Conservation (phyloP, 2,113 vertebrate genomes). For the Emydocephalus ijimae region DNA sequence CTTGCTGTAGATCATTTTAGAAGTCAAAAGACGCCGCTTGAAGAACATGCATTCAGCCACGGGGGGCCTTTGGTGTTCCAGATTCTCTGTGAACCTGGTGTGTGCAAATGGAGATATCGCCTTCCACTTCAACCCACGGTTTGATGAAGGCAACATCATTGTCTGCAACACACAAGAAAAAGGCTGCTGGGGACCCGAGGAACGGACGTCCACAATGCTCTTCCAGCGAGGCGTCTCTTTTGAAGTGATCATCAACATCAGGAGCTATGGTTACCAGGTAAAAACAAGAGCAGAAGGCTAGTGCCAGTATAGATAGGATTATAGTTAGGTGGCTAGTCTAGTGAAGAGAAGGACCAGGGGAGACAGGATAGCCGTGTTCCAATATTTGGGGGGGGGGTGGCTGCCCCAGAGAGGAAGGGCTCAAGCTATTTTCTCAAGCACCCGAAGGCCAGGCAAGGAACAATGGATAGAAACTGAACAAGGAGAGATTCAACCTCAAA, state of each 20-base stretch:
- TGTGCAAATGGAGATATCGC: slow-evolving; percentile 67
- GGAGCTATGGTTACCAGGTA: slow-evolving; percentile 73
- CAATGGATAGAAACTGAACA: no score
- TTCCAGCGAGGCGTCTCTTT: slow-evolving; percentile 72
- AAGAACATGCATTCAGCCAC: not conserved
- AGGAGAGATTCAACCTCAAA: no score
- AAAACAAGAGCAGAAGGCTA: not conserved
- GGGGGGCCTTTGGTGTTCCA: slow-evolving; percentile 40
- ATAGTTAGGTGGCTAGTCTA: no score
- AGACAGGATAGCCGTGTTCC: no score
- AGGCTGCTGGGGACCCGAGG: slow-evolving; percentile 70
- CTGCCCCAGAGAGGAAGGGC: no score
- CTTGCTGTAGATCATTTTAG: not conserved
- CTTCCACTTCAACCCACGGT: slow-evolving; percentile 80
- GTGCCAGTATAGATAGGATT: no score
- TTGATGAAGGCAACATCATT: slow-evolving; percentile 78
- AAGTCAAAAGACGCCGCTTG: not conserved
- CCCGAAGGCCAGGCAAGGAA: no score
- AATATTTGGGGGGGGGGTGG: no score
- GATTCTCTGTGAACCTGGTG: slow-evolving; percentile 68
- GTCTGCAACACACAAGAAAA: slow-evolving; percentile 68
- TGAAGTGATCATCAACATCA: slow-evolving; percentile 71
- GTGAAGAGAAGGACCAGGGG: no score
- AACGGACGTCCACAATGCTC: slow-evolving; percentile 71
- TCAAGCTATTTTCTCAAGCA: no score